Evolutionary conservation across 1,140 invertebrate genomes (phyloP), one percentile per base, ranked within the genome.

Genomic region (Chionoecetes opilio): DNA sequence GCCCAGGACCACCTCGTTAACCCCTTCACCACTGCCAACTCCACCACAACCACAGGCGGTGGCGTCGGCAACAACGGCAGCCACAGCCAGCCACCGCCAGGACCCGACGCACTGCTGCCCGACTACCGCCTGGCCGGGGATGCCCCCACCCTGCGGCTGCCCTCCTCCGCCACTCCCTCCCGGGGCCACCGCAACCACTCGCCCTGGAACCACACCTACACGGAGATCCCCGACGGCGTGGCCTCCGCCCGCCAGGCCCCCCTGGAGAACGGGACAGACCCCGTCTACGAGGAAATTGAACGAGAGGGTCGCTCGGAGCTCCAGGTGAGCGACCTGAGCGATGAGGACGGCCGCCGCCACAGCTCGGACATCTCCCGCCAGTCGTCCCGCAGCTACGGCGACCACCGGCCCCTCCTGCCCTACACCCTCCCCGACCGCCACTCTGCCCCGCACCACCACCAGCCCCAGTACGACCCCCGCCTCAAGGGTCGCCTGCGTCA

Each of bases 241-340:
- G 75, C 88, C 29, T 82, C 84, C 26, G 84, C 84, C 37, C 92
- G 95, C 38, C 75, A 97, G 97, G 97, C 97, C 35, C 96, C 97
- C 38, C 96, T 97, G 97, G 97, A 97, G 92, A 97, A 98, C 95
- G 98, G 98, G 95, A 98, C 98, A 96, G 98, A 98, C 96, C 98
- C 98, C 0, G 98, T 98, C 0, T 98, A 98, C 96, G 98, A 98
- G 97, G 98, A 98, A 96, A 98, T 98, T 85, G 98, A 98, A 96
- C 97, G 98, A 0, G 97, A 97, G 82, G 94, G 97, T 53, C 97
- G 97, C 21, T 95, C 94, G 97, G 97, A 96, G 82, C 82, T 96
- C 31, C 94, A 96, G 89, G 90, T 96, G 46, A 96, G 96, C 38
- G 96, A 96, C 53, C 85, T 98, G 97, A 98, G 98, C 41, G 98